Percentiles rank a stretch among this genome's conserved stretches.
Conservation (phyloP, 2,888 invertebrate species). For the Lithosia quadra region DNA sequence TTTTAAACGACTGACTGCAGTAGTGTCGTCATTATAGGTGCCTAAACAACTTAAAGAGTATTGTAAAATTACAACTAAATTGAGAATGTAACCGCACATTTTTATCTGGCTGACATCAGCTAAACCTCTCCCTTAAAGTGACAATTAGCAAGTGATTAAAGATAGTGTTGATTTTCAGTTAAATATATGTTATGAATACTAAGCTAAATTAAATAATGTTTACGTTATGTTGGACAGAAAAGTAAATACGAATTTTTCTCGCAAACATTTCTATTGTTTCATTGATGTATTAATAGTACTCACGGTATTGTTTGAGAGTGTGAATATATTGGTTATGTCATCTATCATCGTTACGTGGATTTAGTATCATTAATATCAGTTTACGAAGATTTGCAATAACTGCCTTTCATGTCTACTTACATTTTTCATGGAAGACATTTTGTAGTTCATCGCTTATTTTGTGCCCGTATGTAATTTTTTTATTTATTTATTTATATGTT, state of each 20-base stretch:
- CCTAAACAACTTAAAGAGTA: constrained; percentile 9
- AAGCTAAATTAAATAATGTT: constrained; percentile 8
- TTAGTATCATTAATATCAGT: neutral
- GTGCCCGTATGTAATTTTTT: neutral
- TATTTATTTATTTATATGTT: no score
- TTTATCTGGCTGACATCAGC: neutral
- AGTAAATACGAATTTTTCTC: constrained; percentile 29
- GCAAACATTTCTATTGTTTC: constrained; percentile 41
- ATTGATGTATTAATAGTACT: constrained; percentile 1
- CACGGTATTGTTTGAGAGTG: constrained; percentile 11
- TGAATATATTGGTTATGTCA: constrained; percentile 11
- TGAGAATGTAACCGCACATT: neutral
- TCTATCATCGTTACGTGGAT: neutral
- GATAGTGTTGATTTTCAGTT: neutral
- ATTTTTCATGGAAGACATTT: neutral
- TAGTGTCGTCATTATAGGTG: neutral
- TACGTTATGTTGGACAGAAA: constrained; percentile 12
- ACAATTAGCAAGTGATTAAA: constrained; percentile 8
- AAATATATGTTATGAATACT: constrained; percentile 14
- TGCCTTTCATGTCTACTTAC: neutral
- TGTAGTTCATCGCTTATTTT: neutral
- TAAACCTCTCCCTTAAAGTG: neutral
- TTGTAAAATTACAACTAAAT: constrained; percentile 11
- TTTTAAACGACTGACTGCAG: neutral
- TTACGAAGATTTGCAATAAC: no score